These are phyloP conservation scores for Psettodes erumei DNA, from an alignment of 2,113 vertebrate species.

Conservation along the genomic window DNA sequence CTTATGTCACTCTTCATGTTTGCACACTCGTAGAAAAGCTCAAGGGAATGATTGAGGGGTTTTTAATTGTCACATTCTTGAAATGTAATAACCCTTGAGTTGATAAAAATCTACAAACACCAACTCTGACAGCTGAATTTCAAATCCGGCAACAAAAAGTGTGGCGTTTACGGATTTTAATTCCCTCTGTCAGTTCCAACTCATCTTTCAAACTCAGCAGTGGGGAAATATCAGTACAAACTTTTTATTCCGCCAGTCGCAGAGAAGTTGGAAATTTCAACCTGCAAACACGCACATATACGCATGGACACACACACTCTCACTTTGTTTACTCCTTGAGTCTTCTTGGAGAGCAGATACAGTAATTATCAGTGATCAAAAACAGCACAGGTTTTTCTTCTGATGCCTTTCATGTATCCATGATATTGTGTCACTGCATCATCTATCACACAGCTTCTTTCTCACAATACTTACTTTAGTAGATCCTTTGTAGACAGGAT, in stretches of 20 bases:
- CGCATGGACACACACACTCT: not conserved
- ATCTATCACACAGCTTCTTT: slow-evolving; percentile 42
- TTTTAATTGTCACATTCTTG: slow-evolving; percentile 83
- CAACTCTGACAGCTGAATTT: slow-evolving; percentile 79
- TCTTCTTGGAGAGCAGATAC: slow-evolving; percentile 66
- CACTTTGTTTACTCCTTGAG: slow-evolving; percentile 66
- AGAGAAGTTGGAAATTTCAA: slow-evolving; percentile 70
- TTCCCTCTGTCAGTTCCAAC: slow-evolving; percentile 83
- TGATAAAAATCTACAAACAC: slow-evolving; percentile 86
- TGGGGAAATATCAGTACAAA: slow-evolving; percentile 75
- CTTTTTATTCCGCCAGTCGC: slow-evolving; percentile 74
- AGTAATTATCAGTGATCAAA: slow-evolving; percentile 78
- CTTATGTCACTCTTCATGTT: slow-evolving; percentile 49
- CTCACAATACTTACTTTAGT: too few relatives aligned
- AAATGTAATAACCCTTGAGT: slow-evolving; percentile 83
- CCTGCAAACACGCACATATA: not conserved
- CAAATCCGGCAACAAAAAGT: slow-evolving; percentile 76
- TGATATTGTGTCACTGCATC: slow-evolving; percentile 61
- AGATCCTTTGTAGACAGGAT: slow-evolving; percentile 47
- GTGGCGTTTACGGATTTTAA: slow-evolving; percentile 81
- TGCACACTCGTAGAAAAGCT: slow-evolving; percentile 52
- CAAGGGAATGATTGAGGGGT: slow-evolving; percentile 77
- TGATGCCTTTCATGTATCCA: slow-evolving; percentile 63
- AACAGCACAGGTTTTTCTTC: slow-evolving; percentile 58
- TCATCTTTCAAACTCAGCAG: slow-evolving; percentile 77